phyloP scores from a whole-genome alignment of 2,797 vertebrate species.

The Girardinus metallicus region DNA sequence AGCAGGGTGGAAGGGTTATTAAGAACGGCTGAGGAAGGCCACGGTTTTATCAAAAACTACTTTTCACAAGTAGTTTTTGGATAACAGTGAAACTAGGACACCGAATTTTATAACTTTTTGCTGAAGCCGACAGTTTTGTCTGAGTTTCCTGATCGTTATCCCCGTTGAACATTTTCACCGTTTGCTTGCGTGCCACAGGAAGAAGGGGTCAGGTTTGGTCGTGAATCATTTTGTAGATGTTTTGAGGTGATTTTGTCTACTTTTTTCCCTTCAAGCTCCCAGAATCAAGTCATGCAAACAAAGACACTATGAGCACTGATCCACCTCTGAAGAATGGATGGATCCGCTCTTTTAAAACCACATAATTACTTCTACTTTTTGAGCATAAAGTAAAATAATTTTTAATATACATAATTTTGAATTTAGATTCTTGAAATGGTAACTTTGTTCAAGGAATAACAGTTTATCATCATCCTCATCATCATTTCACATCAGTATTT shows the following conservation, averaged over 20 bases:
- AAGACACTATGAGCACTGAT: conserved; percentile 21
- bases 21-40: conserved; percentile 46
- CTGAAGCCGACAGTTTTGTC: conserved; percentile 48
- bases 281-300: conserved; percentile 32
- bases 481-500: background rate
- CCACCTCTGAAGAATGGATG: background rate
- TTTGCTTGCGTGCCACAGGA: conserved; percentile 37
- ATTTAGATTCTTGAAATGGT: background rate
- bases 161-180: conserved; percentile 3
- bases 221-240: conserved; percentile 33
- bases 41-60: conserved; percentile 45
- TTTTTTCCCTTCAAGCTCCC: conserved; percentile 49
- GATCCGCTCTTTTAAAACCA: no score
- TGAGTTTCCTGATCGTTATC: conserved; percentile 38
- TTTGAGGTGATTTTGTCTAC: conserved; percentile 41
- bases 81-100: conserved; percentile 62
- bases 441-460: background rate
- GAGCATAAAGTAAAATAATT: no score
- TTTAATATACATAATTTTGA: no score
- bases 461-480: no score
- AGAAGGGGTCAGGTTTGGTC: conserved; percentile 29
- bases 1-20: conserved; percentile 19
- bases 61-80: conserved; percentile 59
- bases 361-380: no score
- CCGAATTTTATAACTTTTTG: conserved; percentile 47